phyloP scores from a whole-genome alignment of 2,113 vertebrate species.

The Cyphomyrus plagiostoma region DNA sequence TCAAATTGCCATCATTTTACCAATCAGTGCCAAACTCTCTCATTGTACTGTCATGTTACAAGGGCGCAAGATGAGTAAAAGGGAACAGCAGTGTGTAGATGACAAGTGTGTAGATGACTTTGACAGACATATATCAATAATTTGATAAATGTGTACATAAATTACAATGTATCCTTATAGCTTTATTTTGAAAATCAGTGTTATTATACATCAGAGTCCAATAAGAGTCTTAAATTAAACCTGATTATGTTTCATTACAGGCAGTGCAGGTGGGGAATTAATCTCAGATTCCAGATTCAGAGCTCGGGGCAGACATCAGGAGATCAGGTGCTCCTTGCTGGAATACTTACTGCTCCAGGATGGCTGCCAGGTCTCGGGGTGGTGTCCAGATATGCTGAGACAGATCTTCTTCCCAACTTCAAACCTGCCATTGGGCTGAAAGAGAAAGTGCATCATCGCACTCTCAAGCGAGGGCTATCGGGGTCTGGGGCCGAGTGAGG shows the following conservation, averaged over 20 bases:
- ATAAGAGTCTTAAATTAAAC: neutral
- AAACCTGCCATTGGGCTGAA: constrained; percentile 93
- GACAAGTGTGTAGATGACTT: neutral
- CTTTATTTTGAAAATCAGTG: neutral
- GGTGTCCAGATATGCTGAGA: constrained; percentile 96
- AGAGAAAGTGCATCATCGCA: constrained; percentile 7
- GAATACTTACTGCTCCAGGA: constrained; percentile 93
- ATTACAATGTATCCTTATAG: neutral
- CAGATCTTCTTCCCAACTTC: constrained; percentile 99
- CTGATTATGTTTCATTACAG: neutral
- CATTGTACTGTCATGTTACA: neutral
- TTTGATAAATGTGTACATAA: neutral
- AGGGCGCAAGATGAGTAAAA: neutral
- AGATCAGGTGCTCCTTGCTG: constrained; percentile 13
- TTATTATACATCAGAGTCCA: neutral
- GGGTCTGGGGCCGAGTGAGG: neutral
- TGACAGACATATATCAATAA: neutral
- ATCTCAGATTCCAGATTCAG: neutral
- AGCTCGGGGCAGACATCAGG: neutral
- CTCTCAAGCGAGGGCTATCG: neutral
- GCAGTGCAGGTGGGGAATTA: neutral
- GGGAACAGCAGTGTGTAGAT: neutral
- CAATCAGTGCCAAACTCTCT: neutral
- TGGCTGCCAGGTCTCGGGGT: constrained; percentile 98
- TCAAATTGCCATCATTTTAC: neutral